Evolutionary conservation across 2,797 vertebrate species (phyloP).

Genomic region (Sebastes aleutianus): DNA sequence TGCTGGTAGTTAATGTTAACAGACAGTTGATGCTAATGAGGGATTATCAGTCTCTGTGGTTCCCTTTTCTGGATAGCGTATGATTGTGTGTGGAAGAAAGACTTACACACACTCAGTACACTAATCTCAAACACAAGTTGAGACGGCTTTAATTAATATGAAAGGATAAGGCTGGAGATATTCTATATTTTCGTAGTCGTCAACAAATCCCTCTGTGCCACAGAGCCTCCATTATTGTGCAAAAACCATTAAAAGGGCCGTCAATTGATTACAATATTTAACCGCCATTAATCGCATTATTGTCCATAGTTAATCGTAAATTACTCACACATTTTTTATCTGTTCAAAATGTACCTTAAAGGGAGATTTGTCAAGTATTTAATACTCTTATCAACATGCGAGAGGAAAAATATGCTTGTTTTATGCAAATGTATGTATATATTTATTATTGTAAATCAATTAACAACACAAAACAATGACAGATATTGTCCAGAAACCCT

Average conservation of each 20-base stretch:
- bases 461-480: no score
- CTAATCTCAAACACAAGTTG: not conserved
- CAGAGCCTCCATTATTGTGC: not conserved
- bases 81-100: no score
- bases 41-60: constrained; percentile 2
- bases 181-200: accelerated
- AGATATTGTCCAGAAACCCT: no score
- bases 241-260: accelerated
- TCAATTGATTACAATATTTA: no score
- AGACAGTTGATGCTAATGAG: constrained; percentile 6
- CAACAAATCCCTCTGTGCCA: not conserved
- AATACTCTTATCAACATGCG: no score
- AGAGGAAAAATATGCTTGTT: accelerated
- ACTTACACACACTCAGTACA: not conserved
- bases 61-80: not conserved
- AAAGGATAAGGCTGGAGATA: not conserved
- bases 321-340: accelerated
- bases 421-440: no score
- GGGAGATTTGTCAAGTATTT: no score
- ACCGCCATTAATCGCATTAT: accelerated
- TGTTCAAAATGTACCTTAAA: no score
- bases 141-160: not conserved
- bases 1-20: not conserved
- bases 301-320: accelerated
- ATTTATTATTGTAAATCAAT: no score